phyloP scores from a whole-genome alignment of 2,888 invertebrate genomes.

The Calameuta pallipes region DNA sequence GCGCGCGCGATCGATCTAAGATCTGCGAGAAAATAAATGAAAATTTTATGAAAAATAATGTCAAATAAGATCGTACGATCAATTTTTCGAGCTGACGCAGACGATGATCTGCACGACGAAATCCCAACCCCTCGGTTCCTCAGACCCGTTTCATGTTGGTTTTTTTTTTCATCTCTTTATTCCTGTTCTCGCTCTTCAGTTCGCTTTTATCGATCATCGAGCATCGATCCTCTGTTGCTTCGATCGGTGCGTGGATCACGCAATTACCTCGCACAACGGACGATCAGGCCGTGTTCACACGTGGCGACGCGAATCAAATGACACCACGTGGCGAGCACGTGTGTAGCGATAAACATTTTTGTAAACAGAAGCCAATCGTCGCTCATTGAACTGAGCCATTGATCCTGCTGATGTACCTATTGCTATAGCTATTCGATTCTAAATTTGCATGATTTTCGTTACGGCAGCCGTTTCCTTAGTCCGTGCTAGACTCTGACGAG shows the following conservation, averaged over 20 bases:
- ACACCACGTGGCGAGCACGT: conserved; percentile 49
- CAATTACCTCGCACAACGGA: neutral
- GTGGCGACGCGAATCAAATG: conserved; percentile 39
- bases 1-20: too few species aligned
- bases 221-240: neutral
- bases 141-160: neutral
- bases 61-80: too few species aligned
- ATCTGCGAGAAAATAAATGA: too few species aligned
- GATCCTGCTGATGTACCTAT: too few species aligned
- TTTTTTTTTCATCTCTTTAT: neutral
- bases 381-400: too few species aligned
- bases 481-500: too few species aligned
- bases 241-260: neutral
- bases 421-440: too few species aligned
- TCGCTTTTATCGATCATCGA: neutral
- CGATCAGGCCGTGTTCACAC: neutral
- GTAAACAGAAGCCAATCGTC: neutral
- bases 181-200: neutral
- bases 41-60: too few species aligned
- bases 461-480: neutral
- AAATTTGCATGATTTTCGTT: neutral
- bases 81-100: neutral
- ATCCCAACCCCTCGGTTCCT: too few species aligned
- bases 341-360: conserved; percentile 27
- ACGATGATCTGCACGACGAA: neutral